A percentile compares a stretch with the other conserved stretches of the same genome.
Evolutionary conservation across 1,140 invertebrate species (phyloP).

Genomic region (Bombus balteatus): DNA sequence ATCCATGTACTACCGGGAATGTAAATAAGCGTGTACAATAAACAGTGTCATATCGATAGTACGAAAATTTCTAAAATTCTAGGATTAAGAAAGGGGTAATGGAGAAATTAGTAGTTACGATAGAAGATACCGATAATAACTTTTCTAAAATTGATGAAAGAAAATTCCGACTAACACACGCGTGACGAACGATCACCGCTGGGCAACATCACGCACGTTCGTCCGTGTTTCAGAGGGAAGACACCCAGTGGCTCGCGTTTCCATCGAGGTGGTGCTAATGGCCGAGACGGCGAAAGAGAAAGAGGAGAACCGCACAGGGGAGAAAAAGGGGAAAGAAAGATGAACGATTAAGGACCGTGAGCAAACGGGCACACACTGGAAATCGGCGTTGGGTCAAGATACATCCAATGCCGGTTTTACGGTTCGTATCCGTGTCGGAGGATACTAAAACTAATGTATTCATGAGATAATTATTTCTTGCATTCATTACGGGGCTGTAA

Average conservation of each 20-base stretch:
- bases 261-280: slow-evolving; percentile 43
- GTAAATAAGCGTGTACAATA: neutral
- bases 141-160: neutral
- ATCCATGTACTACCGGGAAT: neutral
- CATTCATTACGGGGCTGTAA: slow-evolving; percentile 79
- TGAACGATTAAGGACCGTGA: slow-evolving; percentile 61
- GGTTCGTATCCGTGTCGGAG: slow-evolving; percentile 70
- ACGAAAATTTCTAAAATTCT: neutral
- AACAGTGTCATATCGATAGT: neutral
- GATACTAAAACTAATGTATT: slow-evolving; percentile 81
- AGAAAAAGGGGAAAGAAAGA: slow-evolving; percentile 8
- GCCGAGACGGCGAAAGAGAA: neutral
- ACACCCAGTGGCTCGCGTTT: slow-evolving; percentile 6
- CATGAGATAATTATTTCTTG: slow-evolving; percentile 82
- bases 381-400: slow-evolving; percentile 70
- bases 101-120: neutral
- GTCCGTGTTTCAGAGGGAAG: neutral
- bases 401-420: slow-evolving; percentile 69
- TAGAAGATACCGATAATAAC: neutral
- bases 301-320: neutral
- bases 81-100: too few species aligned
- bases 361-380: slow-evolving; percentile 54
- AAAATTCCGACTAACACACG: neutral
- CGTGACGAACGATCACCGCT: neutral
- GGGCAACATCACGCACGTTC: neutral